Conservation (phyloP, 37 sponge, comb jelly and placozoan genomes). For the Chondrosia reniformis region DNA sequence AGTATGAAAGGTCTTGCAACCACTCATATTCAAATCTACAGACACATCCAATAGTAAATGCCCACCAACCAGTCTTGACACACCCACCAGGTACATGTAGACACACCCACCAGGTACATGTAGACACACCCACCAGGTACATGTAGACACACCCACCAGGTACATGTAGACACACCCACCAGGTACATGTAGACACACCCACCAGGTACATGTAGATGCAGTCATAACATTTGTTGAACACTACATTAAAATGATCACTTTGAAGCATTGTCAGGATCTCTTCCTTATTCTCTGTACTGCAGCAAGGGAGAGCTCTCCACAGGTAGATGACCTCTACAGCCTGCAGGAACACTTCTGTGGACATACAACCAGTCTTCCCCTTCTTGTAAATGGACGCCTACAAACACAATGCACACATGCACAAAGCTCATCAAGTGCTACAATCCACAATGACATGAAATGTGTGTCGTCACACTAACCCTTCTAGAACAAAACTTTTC, state of each 20-base stretch:
- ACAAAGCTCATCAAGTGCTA: too few species aligned
- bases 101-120: too few species aligned
- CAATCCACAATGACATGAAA: not conserved
- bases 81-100: too few species aligned
- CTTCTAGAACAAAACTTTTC: constrained; percentile 75
- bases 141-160: not conserved
- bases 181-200: too few species aligned
- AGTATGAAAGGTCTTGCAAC: constrained; percentile 41
- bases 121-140: too few species aligned
- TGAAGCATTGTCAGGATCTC: constrained; percentile 50
- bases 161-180: too few species aligned
- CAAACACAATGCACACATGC: not conserved
- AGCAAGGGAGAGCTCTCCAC: constrained; percentile 76
- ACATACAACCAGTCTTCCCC: constrained; percentile 31
- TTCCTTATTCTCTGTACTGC: constrained; percentile 28
- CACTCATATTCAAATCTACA: constrained; percentile 5
- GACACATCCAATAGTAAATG: not conserved
- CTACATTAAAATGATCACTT: not conserved
- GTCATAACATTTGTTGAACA: not conserved
- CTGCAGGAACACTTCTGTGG: constrained; percentile 47
- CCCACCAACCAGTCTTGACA: too few species aligned
- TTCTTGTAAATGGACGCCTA: constrained; percentile 55
- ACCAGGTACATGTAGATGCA: not conserved
- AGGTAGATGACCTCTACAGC: constrained; percentile 78
- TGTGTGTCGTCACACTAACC: constrained; percentile 34